These are phyloP conservation scores for Oryzaephilus surinamensis DNA, from an alignment of 1,140 invertebrate species.

Conservation along the genomic window DNA sequence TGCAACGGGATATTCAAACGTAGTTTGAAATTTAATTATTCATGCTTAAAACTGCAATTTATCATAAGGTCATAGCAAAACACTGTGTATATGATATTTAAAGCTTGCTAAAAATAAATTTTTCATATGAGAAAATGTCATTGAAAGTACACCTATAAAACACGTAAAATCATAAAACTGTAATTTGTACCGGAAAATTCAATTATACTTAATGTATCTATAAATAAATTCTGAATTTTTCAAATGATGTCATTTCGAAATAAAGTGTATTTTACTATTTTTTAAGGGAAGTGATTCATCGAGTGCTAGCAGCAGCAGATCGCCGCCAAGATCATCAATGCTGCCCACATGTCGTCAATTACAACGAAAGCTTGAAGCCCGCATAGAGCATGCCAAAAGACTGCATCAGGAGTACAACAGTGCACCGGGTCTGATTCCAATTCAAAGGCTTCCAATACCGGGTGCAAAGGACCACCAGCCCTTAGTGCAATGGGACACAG, in stretches of 20 bases:
- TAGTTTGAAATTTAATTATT: conserved; percentile 1
- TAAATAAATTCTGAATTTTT: background rate
- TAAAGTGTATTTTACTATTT: conserved; percentile 3
- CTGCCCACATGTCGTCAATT: conserved; percentile 25
- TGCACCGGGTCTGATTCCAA: conserved; percentile 42
- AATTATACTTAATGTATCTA: too few relatives aligned
- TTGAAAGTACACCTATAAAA: too few relatives aligned
- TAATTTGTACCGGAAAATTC: too few relatives aligned
- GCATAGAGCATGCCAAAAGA: conserved; percentile 47
- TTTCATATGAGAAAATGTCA: too few relatives aligned
- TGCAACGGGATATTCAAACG: background rate
- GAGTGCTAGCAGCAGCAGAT: conserved; percentile 27
- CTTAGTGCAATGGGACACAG: conserved; percentile 47
- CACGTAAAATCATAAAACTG: too few relatives aligned
- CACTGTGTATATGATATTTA: too few relatives aligned
- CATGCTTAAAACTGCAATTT: background rate
- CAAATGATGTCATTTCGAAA: background rate
- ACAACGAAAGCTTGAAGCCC: conserved; percentile 36
- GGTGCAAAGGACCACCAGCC: conserved; percentile 45
- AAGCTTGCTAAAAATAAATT: too few relatives aligned
- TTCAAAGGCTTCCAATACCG: conserved; percentile 47
- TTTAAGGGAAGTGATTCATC: conserved; percentile 30
- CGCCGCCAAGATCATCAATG: conserved; percentile 20
- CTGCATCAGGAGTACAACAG: conserved; percentile 46
- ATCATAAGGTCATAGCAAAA: too few relatives aligned